These are phyloP conservation scores for Trinectes maculatus DNA, from an alignment of 2,113 vertebrate genomes.

Conservation along the genomic window DNA sequence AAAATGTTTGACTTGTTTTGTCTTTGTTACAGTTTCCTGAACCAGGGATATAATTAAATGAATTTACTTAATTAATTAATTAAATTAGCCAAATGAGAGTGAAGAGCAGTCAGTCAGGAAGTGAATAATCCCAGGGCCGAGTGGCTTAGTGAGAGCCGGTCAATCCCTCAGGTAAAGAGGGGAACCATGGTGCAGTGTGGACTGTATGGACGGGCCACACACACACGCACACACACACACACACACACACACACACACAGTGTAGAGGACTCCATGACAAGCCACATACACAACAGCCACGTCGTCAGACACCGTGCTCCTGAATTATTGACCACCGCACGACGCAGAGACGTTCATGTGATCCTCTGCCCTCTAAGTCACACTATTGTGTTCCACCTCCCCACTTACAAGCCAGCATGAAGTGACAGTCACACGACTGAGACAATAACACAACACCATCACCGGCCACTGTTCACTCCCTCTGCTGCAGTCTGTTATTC, in stretches of 20 bases:
- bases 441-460: constrained; percentile 2
- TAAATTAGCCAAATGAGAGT: no score
- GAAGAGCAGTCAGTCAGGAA: neutral
- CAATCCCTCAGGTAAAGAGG: constrained; percentile 54
- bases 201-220: constrained; percentile 17
- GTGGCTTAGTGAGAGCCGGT: constrained; percentile 51
- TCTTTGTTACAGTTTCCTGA: no score
- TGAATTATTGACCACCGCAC: constrained; percentile 71
- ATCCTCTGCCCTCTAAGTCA: constrained; percentile 60
- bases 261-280: constrained; percentile 18
- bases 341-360: constrained; percentile 60
- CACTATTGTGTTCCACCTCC: constrained; percentile 34
- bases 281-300: constrained; percentile 13
- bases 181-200: constrained; percentile 35
- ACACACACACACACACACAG: no score
- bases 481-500: neutral
- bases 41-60: no score
- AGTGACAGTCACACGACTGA: constrained; percentile 4
- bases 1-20: no score
- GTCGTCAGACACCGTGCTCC: constrained; percentile 24
- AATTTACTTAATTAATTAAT: no score
- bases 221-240: no score
- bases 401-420: constrained; percentile 15
- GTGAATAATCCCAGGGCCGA: constrained; percentile 17
- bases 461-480: neutral